These are phyloP conservation scores for Epinotia ramella DNA, from an alignment of 2,888 invertebrate genomes.

Conservation along the genomic window DNA sequence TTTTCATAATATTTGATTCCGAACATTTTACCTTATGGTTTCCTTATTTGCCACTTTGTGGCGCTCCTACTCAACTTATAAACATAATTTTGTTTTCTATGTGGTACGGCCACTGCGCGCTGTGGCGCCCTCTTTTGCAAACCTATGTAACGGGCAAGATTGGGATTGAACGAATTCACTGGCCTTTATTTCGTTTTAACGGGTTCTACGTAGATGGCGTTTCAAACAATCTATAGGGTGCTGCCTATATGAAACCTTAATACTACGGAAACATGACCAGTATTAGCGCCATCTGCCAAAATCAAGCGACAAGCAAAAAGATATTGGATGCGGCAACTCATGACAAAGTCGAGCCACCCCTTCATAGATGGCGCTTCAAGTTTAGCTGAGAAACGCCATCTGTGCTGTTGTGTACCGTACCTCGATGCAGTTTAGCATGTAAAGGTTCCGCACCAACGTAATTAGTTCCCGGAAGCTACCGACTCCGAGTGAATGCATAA, in stretches of 20 bases:
- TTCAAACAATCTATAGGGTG: background rate
- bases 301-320: background rate
- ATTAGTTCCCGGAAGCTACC: no score
- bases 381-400: background rate
- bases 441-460: no score
- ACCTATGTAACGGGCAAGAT: background rate
- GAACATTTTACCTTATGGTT: background rate
- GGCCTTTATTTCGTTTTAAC: background rate
- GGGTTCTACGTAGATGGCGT: background rate
- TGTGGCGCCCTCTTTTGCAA: no score
- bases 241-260: background rate
- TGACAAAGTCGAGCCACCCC: background rate
- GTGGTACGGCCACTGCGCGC: no score
- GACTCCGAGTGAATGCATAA: no score
- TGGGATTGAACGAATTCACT: background rate
- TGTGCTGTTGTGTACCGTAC: background rate
- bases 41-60: background rate
- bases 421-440: no score
- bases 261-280: background rate
- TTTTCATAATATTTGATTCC: no score
- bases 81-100: no score
- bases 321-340: background rate
- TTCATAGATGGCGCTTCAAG: background rate
- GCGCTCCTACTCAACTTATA: background rate
- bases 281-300: slow-evolving; percentile 8